Conservation (phyloP, 2,113 vertebrate species). For the Bambusicola thoracicus region DNA sequence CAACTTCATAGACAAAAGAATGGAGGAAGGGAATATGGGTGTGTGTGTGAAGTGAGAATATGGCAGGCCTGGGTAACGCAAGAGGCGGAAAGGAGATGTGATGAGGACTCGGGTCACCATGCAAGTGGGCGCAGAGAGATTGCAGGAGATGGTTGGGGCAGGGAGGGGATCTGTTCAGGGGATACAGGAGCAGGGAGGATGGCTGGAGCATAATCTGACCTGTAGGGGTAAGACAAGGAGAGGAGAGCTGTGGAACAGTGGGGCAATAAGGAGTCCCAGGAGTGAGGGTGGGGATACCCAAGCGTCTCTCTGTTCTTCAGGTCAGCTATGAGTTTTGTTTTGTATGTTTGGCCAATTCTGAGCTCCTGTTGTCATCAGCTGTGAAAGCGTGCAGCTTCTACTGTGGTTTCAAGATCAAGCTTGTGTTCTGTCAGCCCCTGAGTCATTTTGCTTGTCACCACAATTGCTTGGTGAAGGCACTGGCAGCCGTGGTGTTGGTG, state of each 20-base stretch:
- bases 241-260: neutral
- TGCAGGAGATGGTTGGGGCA: rapidly evolving
- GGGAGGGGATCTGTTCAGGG: rapidly evolving
- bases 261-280: neutral
- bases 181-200: neutral
- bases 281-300: neutral
- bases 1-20: conserved; percentile 17
- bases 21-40: conserved; percentile 28
- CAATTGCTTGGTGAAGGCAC: neutral
- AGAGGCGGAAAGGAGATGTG: neutral
- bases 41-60: neutral
- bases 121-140: rapidly evolving
- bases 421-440: neutral
- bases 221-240: neutral
- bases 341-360: neutral
- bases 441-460: neutral
- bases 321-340: neutral
- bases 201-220: neutral
- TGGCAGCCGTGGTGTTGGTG: neutral
- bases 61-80: rapidly evolving
- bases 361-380: neutral
- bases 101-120: rapidly evolving
- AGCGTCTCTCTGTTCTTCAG: neutral
- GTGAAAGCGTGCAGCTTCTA: neutral
- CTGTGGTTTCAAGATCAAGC: neutral